A percentile compares a stretch with the other conserved stretches of the same genome.
These are phyloP conservation scores for Dastarcus helophoroides DNA, from an alignment of 2,888 invertebrate species.

Conservation along the genomic window DNA sequence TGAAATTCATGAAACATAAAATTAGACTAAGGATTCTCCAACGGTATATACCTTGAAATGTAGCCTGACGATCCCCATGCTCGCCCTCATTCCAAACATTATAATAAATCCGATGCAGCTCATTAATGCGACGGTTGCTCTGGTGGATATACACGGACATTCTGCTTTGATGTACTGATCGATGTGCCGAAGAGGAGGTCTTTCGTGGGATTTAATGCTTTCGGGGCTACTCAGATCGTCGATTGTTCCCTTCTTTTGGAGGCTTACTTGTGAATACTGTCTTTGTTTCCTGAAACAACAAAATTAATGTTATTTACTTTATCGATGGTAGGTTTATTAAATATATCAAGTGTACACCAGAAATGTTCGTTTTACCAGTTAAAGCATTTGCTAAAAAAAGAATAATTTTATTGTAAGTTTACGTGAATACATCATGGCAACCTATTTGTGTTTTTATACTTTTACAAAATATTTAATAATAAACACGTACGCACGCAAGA, in stretches of 20 bases:
- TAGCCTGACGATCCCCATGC: constrained; percentile 95
- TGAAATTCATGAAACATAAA: no score
- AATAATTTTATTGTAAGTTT: no score
- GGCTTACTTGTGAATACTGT: constrained; percentile 56
- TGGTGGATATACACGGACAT: constrained; percentile 73
- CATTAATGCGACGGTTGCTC: constrained; percentile 77
- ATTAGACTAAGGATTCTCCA: no score
- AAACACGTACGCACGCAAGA: no score
- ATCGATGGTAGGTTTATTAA: background rate
- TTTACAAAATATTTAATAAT: no score
- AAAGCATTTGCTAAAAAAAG: no score
- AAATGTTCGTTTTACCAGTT: no score
- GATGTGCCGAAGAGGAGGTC: constrained; percentile 74
- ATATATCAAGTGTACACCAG: no score
- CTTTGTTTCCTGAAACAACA: constrained; percentile 10
- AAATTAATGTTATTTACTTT: background rate
- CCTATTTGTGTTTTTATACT: no score
- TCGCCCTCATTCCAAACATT: constrained; percentile 96
- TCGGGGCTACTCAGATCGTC: constrained; percentile 59
- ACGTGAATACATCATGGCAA: no score
- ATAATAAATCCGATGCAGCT: constrained; percentile 86
- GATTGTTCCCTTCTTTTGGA: constrained; percentile 44
- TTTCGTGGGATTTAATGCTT: constrained; percentile 70
- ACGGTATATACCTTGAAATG: constrained; percentile 46
- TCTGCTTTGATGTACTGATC: constrained; percentile 82